Conservation (phyloP, 2,888 invertebrate genomes). For the Ecdyonurus torrentis region DNA sequence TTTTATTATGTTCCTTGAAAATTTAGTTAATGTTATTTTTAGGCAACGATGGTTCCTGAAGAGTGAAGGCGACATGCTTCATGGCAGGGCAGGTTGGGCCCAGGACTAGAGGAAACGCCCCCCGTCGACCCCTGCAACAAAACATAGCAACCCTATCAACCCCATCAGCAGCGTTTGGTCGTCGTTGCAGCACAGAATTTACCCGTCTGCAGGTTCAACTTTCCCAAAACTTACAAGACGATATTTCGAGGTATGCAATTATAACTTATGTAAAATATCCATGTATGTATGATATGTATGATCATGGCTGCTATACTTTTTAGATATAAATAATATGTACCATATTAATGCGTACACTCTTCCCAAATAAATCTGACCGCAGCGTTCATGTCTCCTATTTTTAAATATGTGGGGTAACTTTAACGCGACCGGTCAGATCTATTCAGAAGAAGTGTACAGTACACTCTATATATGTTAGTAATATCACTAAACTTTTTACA, state of each 20-base stretch:
- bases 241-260: constrained; percentile 16
- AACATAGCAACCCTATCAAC: constrained; percentile 2
- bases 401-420: too few relatives aligned
- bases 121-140: neutral
- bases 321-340: too few relatives aligned
- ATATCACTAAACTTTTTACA: too few relatives aligned
- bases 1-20: too few relatives aligned
- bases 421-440: too few relatives aligned
- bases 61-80: constrained; percentile 16
- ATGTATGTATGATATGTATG: neutral
- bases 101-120: constrained; percentile 8
- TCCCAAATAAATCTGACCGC: too few relatives aligned
- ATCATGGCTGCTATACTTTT: too few relatives aligned
- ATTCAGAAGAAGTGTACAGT: too few relatives aligned
- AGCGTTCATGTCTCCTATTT: too few relatives aligned
- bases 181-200: constrained; percentile 17
- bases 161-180: constrained; percentile 15
- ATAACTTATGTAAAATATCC: too few relatives aligned
- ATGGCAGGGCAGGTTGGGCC: constrained; percentile 16
- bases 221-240: constrained; percentile 16
- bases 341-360: too few relatives aligned
- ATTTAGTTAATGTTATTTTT: neutral
- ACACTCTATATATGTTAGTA: too few relatives aligned
- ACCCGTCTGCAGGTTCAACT: constrained; percentile 16
- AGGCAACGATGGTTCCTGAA: constrained; percentile 4